Conservation (phyloP, 2,113 vertebrate species). For the Rhynchomys soricoides region DNA sequence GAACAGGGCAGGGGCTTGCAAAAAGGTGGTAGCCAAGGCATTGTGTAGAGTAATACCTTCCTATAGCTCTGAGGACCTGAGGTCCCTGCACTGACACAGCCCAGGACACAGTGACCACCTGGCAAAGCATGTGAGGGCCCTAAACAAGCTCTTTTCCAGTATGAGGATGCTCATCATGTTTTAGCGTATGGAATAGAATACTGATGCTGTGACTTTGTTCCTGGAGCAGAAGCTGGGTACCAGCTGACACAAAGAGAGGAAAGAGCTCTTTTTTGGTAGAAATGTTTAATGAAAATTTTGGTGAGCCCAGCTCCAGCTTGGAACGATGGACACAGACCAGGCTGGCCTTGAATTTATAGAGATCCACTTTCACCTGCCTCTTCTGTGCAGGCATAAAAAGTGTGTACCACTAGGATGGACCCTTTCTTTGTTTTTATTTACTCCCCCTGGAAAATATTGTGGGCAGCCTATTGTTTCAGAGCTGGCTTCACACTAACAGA, state of each 20-base stretch:
- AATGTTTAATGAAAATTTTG: background rate
- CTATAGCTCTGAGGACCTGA: conserved; percentile 41
- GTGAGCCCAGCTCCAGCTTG: background rate
- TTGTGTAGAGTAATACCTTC: conserved; percentile 77
- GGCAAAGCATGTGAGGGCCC: conserved; percentile 69
- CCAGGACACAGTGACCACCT: conserved; percentile 58
- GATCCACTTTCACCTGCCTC: background rate
- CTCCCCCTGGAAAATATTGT: background rate
- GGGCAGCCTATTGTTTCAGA: background rate
- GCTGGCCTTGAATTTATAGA: background rate
- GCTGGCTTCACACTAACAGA: background rate
- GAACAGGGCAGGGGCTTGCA: conserved; percentile 33
- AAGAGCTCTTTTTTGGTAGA: conserved; percentile 59
- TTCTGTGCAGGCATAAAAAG: background rate
- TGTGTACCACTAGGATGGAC: background rate
- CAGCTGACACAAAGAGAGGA: conserved; percentile 38
- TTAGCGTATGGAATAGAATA: conserved; percentile 73
- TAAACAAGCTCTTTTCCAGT: conserved; percentile 39
- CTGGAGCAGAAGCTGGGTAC: conserved; percentile 27
- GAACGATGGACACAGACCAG: background rate
- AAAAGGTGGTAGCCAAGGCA: conserved; percentile 80
- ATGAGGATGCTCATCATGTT: conserved; percentile 56
- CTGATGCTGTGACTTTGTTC: conserved; percentile 55
- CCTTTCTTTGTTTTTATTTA: conserved; percentile 11
- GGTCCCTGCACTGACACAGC: conserved; percentile 56